phyloP scores from a whole-genome alignment of 2,797 vertebrate species.

The Eptatretus atami region DNA sequence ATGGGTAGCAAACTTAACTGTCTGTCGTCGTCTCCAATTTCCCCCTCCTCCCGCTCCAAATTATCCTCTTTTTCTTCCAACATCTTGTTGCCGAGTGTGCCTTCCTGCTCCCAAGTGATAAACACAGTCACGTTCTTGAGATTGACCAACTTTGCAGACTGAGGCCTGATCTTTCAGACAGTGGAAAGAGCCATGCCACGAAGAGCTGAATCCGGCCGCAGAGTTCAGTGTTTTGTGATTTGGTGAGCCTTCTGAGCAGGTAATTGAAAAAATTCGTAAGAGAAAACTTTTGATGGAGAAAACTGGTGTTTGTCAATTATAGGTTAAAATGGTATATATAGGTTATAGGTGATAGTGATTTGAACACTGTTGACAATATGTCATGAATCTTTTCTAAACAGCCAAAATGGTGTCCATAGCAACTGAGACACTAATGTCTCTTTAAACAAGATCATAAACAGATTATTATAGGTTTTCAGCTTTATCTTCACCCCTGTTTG shows the following conservation, averaged over 20 bases:
- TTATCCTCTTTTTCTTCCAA: conserved; percentile 58
- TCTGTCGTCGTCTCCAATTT: conserved; percentile 82
- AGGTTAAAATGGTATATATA: too few species aligned
- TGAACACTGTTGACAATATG: too few species aligned
- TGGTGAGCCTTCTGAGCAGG: conserved; percentile 66
- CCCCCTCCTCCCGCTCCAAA: conserved; percentile 89
- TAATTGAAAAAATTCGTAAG: conserved; percentile 18
- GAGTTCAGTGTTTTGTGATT: conserved; percentile 93
- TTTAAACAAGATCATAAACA: too few species aligned
- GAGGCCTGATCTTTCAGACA: conserved; percentile 52
- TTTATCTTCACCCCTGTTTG: too few species aligned
- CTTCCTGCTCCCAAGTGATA: conserved; percentile 88
- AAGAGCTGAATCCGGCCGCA: conserved; percentile 93
- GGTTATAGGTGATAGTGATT: too few species aligned
- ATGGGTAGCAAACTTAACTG: conserved; percentile 57
- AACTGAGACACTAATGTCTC: too few species aligned
- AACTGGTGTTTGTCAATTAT: too few species aligned
- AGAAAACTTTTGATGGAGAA: neutral
- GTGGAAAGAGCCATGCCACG: conserved; percentile 67
- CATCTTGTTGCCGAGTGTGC: conserved; percentile 76
- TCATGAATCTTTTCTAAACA: too few species aligned
- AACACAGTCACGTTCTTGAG: conserved; percentile 85
- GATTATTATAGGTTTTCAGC: too few species aligned
- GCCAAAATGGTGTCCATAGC: too few species aligned
- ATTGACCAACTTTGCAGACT: conserved; percentile 19